Conservation (phyloP, 92 coral and sea anemone species). For the Hydrozoanthus gracilis region DNA sequence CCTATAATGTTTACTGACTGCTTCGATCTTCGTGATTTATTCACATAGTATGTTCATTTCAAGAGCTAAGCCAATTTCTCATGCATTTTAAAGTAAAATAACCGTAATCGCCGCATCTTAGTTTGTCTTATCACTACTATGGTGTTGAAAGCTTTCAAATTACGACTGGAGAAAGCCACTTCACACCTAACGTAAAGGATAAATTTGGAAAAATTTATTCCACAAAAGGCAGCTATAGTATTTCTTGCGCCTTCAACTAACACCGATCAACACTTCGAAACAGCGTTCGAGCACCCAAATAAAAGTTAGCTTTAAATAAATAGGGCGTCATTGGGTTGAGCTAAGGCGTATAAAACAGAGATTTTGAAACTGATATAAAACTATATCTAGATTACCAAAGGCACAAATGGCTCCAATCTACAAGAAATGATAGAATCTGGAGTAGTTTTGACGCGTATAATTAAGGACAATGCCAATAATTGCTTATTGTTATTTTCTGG, state of each 20-base stretch:
- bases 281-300: background rate
- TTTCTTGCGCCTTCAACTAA: background rate
- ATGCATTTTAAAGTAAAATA: conserved; percentile 15
- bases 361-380: conserved; percentile 38
- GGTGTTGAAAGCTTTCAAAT: conserved; percentile 66
- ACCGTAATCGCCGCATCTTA: conserved; percentile 49
- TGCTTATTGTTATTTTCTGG: conserved; percentile 93
- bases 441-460: conserved; percentile 73
- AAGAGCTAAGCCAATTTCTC: background rate
- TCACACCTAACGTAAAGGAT: conserved; percentile 40
- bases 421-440: conserved; percentile 65
- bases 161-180: conserved; percentile 56
- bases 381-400: conserved; percentile 37
- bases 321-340: conserved; percentile 41
- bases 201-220: conserved; percentile 6
- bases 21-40: conserved; percentile 28
- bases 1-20: conserved; percentile 15
- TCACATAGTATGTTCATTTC: conserved; percentile 19
- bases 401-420: conserved; percentile 75
- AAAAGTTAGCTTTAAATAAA: conserved; percentile 12
- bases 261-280: conserved; percentile 4
- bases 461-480: conserved; percentile 85
- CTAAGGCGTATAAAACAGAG: conserved; percentile 23
- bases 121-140: conserved; percentile 59
- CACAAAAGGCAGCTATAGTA: background rate